Evolutionary conservation across 2,113 vertebrate genomes (phyloP), one percentile per base, ranked within the genome.

Genomic region (Dolichotis patagonum): DNA sequence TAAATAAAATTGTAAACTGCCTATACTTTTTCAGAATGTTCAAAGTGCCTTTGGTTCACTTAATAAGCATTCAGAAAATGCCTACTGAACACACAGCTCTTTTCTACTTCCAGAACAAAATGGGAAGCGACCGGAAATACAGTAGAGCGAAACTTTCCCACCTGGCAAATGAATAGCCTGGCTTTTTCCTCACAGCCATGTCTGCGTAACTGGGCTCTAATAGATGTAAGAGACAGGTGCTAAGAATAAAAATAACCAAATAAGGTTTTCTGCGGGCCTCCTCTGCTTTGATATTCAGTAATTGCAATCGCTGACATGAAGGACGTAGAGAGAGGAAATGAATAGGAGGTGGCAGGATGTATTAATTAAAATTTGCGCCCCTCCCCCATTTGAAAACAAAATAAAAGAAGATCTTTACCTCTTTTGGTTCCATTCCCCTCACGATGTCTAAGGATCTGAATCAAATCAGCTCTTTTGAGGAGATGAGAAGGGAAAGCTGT

Each of bases 11-110:
- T 26, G 32, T 67, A 19, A 52, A 90, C 77, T 52, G n/a, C 54
- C 75, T 81, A 1, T 90, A 69, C 91, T 95, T 94, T 85, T 69
- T 82, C 62, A 52, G 62, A 87, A 67, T 54, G 80, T 63, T 69
- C 60, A 54, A 78, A 85, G 75, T 58, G 83, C 71, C 60, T 82
- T 43, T 41, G 58, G 52, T 22, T 88, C 54, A 8, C 83, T 91
- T 84, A 81, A 73, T 17, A 88, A 81, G 69, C 80, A 20, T 62
- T 75, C 81, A 38, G 13, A 22, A 28, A n/a, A 60, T 19, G 14
- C 75, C 46, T 90, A 1, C 41, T 32, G 62, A 35, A 52, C 46
- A 52, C 46, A 49, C 19, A 20, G 49, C 11, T 19, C 58, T 58
- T 38, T 90, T 65, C 56, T 13, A 46, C 41, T 81, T 95, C 63